A percentile compares a stretch with the other conserved stretches of the same genome.
Evolutionary conservation across 2,888 invertebrate species (phyloP).

Genomic region (Timandra comae): DNA sequence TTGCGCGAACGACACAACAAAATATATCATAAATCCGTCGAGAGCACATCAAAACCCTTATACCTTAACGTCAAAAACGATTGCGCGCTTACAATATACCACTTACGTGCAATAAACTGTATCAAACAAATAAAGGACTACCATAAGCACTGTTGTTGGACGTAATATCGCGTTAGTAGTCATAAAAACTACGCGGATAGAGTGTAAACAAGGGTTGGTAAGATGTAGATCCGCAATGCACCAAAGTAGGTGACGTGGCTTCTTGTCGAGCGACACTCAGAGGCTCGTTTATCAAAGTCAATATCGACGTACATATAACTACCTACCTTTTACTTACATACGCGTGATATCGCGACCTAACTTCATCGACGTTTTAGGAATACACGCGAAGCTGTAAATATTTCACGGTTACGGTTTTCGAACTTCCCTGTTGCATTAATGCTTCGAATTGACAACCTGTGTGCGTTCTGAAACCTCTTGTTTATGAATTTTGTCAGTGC

Average conservation of each 20-base stretch:
- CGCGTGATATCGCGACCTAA: slow-evolving; percentile 32
- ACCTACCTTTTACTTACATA: slow-evolving; percentile 53
- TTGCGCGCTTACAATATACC: slow-evolving; percentile 44
- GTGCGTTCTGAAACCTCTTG: slow-evolving; percentile 18
- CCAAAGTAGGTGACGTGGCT: slow-evolving; percentile 71
- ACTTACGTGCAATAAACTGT: slow-evolving; percentile 55
- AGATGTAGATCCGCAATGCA: slow-evolving; percentile 68
- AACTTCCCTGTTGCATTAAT: slow-evolving; percentile 20
- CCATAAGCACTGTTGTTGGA: slow-evolving; percentile 50
- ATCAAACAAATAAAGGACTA: slow-evolving; percentile 60
- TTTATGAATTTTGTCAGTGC: slow-evolving; percentile 20
- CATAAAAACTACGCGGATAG: slow-evolving; percentile 65
- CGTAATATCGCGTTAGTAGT: slow-evolving; percentile 60
- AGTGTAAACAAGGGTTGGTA: slow-evolving; percentile 65
- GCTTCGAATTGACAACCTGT: slow-evolving; percentile 14
- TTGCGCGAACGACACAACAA: background rate
- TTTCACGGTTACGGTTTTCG: slow-evolving; percentile 17
- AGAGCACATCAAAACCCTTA: slow-evolving; percentile 23
- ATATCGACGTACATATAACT: slow-evolving; percentile 67
- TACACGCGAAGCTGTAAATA: slow-evolving; percentile 23
- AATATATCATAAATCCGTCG: slow-evolving; percentile 17
- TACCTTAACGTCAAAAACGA: slow-evolving; percentile 29
- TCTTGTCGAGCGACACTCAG: slow-evolving; percentile 66
- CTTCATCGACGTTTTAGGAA: slow-evolving; percentile 18
- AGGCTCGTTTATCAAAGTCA: slow-evolving; percentile 74